These are phyloP conservation scores for Sylvilagus bachmani DNA, from an alignment of 2,113 vertebrate species.

Conservation along the genomic window DNA sequence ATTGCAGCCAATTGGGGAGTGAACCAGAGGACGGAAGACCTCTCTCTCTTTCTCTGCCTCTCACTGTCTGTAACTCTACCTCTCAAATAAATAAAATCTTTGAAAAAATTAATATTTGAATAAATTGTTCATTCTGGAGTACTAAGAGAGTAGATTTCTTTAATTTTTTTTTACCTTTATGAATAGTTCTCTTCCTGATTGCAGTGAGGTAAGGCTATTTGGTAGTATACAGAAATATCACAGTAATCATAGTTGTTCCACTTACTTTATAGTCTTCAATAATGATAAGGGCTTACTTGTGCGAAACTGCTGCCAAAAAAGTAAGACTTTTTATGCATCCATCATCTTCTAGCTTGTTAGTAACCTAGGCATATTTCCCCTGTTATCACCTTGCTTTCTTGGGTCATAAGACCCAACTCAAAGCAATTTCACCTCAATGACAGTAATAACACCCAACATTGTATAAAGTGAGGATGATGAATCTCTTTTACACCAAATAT, in stretches of 20 bases:
- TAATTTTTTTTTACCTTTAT: neutral
- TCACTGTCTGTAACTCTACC: too few species aligned
- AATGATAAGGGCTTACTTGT: neutral
- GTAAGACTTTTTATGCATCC: constrained; percentile 97
- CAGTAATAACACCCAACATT: constrained; percentile 96
- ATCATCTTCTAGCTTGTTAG: constrained; percentile 98
- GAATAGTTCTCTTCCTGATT: constrained; percentile 57
- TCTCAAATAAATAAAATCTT: too few species aligned
- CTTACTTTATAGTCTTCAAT: constrained; percentile 7
- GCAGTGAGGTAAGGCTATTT: neutral
- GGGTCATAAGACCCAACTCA: constrained; percentile 97
- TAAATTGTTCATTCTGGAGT: constrained; percentile 56
- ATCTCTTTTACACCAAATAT: constrained; percentile 99
- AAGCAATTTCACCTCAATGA: constrained; percentile 98
- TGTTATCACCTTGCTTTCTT: constrained; percentile 99
- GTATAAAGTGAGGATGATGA: constrained; percentile 98
- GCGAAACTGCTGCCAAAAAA: constrained; percentile 88
- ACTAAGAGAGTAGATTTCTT: neutral
- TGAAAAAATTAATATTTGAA: constrained; percentile 20
- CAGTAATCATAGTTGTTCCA: neutral
- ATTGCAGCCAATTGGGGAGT: too few species aligned
- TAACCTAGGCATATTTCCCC: constrained; percentile 99
- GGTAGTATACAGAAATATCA: constrained; percentile 2
- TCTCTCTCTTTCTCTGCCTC: too few species aligned
- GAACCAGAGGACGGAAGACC: too few species aligned